phyloP scores from a whole-genome alignment of 1,140 invertebrate species.

The Formica exsecta region DNA sequence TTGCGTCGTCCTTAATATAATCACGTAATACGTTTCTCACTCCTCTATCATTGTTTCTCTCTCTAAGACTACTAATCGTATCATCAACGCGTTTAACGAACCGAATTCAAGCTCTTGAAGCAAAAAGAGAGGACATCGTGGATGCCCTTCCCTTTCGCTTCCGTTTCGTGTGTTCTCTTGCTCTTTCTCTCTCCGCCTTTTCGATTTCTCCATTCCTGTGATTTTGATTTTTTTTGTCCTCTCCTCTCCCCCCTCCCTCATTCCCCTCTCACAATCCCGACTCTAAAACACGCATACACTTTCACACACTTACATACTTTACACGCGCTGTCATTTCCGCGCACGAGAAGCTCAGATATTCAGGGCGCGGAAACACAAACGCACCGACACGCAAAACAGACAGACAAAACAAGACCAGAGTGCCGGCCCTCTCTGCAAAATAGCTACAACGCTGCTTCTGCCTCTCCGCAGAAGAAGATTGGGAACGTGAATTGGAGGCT shows the following conservation, averaged over 20 bases:
- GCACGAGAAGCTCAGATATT: constrained; percentile 28
- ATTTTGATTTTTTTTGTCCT: constrained; percentile 64
- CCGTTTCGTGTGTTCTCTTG: constrained; percentile 22
- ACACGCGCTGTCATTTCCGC: constrained; percentile 37
- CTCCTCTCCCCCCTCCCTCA: too few species aligned
- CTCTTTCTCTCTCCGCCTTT: not conserved
- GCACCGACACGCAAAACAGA: constrained; percentile 52
- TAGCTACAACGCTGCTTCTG: constrained; percentile 85
- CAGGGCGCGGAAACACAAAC: constrained; percentile 53
- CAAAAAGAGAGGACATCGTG: constrained; percentile 4
- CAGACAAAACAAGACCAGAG: constrained; percentile 57
- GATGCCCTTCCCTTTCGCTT: constrained; percentile 17
- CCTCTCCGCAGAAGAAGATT: constrained; percentile 92
- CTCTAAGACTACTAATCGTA: constrained; percentile 22
- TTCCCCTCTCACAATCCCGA: not conserved
- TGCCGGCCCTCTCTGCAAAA: constrained; percentile 81
- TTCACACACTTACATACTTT: constrained; percentile 51
- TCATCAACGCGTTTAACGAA: constrained; percentile 39
- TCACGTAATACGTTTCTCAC: constrained; percentile 14
- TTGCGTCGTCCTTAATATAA: constrained; percentile 36
- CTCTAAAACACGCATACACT: constrained; percentile 41
- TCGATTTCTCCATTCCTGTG: constrained; percentile 46
- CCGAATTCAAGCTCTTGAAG: constrained; percentile 8
- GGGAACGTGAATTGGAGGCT: constrained; percentile 96
- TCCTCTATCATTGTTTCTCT: not conserved